Evolutionary conservation across 2,797 vertebrate genomes (phyloP).

Genomic region (Darevskia mixta): DNA sequence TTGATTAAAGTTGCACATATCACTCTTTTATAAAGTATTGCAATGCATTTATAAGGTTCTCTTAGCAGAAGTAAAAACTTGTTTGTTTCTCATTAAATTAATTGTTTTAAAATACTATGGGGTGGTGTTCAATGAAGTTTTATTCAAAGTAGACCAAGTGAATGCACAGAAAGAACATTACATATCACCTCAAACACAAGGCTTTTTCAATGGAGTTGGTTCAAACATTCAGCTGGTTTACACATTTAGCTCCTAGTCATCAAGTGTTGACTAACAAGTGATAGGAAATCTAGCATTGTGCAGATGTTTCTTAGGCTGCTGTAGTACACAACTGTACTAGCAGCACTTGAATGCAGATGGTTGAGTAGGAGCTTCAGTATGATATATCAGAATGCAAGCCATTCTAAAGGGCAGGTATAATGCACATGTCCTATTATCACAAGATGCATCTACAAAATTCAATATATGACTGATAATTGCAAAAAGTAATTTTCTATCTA

Average conservation of each 20-base stretch:
- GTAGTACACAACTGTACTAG: not conserved
- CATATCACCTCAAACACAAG: not conserved
- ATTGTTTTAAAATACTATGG: slow-evolving; percentile 51
- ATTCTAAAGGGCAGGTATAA: not conserved
- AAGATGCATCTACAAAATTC: not conserved
- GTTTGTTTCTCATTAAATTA: slow-evolving; percentile 66
- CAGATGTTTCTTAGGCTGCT: too few species aligned
- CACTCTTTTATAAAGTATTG: slow-evolving; percentile 53
- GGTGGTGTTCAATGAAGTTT: too few species aligned
- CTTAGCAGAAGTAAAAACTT: slow-evolving; percentile 51
- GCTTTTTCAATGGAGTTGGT: not conserved
- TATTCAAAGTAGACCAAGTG: too few species aligned
- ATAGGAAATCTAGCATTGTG: not conserved
- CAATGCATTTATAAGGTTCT: slow-evolving; percentile 62
- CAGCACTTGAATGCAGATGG: not conserved
- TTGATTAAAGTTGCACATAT: slow-evolving; percentile 56
- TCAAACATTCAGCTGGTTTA: not conserved
- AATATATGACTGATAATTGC: not conserved
- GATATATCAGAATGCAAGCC: not conserved
- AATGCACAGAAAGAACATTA: not conserved
- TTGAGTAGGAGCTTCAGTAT: not conserved
- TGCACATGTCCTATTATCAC: not conserved
- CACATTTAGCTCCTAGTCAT: not conserved
- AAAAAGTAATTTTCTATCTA: not conserved
- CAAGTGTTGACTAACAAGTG: not conserved